Evolutionary conservation across 2,113 vertebrate genomes (phyloP), one percentile per base, ranked within the genome.

Genomic region (Cairina moschata): DNA sequence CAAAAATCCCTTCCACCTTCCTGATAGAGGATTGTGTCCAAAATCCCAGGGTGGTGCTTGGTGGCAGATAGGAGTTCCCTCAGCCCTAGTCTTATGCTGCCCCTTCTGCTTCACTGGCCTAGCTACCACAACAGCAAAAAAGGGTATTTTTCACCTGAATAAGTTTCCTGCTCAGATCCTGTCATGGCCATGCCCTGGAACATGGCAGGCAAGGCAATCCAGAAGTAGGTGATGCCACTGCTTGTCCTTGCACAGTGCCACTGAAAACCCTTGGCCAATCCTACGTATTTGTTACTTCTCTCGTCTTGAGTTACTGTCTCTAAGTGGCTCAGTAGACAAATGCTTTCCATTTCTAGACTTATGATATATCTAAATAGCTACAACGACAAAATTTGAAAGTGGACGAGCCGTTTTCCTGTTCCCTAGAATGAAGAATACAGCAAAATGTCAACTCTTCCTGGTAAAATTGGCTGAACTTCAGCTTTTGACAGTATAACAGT

Each of bases 401-500:
- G 60, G 65, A 83, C 42, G 25, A 91, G 29, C 38, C 31, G 29
- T 90, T 95, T 92, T 87, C 86, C 71, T n/a, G 31, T 62, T 91
- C n/a, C 32, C 8, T 59, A 78, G 38, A 88, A 71, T 67, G 78
- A 93, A 94, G 83, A 92, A 88, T 78, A 71, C 58, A 94, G 88
- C 25, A 92, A 92, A 94, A 94, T 86, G 69, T 91, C 76, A 94
- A 31, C 52, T 88, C 28, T 86, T 88, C 58, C 28, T 90, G 52
- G 65, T 86, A 92, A 95, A 95, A 91, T 4, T 94, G 92, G 55
- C 86, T 88, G 77, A 94, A 95, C 68, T 88, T 93, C 93, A 91
- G n/a, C 38, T 88, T 94, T 93, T 93, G 67, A 93, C 54, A 88
- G 54, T 90, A 50, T 88, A 90, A 79, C 66, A 83, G 71, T 60